phyloP scores from a whole-genome alignment of 2,888 invertebrate genomes.

The Tubulanus polymorphus region DNA sequence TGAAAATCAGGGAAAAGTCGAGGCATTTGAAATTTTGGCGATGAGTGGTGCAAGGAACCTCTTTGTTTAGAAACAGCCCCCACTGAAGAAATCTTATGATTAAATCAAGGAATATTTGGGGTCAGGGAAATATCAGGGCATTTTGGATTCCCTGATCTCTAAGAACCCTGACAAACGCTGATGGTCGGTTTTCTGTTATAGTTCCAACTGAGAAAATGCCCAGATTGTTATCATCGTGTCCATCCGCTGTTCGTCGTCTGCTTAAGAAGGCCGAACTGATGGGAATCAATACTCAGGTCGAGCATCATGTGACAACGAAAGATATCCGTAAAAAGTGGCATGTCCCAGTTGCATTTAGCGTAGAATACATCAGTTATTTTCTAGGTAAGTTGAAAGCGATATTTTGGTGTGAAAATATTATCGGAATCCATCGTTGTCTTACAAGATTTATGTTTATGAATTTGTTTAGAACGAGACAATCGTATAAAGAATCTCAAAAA shows the following conservation, averaged over 20 bases:
- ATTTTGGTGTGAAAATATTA: no score
- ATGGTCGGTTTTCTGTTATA: slow-evolving; percentile 54
- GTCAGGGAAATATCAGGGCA: no score
- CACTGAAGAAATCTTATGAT: no score
- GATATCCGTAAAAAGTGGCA: slow-evolving; percentile 92
- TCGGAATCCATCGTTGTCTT: no score
- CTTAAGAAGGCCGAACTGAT: slow-evolving; percentile 82
- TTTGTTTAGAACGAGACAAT: slow-evolving; percentile 68
- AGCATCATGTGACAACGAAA: slow-evolving; percentile 32
- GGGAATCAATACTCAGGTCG: slow-evolving; percentile 72
- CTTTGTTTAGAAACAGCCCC: no score
- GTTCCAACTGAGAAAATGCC: slow-evolving; percentile 95
- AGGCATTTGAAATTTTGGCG: not conserved
- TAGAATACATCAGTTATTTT: slow-evolving; percentile 92
- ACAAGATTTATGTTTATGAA: not conserved
- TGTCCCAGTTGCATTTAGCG: slow-evolving; percentile 87
- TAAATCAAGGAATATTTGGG: no score
- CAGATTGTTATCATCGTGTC: slow-evolving; percentile 81
- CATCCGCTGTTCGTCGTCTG: slow-evolving; percentile 68
- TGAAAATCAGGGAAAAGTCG: not conserved
- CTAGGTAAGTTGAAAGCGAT: slow-evolving; percentile 56
- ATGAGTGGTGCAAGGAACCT: no score
- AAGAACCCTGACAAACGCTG: no score
- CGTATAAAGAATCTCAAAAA: slow-evolving; percentile 74
- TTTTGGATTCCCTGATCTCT: no score